Conservation (phyloP, 2,888 invertebrate genomes). For the Plagodis pulveraria region DNA sequence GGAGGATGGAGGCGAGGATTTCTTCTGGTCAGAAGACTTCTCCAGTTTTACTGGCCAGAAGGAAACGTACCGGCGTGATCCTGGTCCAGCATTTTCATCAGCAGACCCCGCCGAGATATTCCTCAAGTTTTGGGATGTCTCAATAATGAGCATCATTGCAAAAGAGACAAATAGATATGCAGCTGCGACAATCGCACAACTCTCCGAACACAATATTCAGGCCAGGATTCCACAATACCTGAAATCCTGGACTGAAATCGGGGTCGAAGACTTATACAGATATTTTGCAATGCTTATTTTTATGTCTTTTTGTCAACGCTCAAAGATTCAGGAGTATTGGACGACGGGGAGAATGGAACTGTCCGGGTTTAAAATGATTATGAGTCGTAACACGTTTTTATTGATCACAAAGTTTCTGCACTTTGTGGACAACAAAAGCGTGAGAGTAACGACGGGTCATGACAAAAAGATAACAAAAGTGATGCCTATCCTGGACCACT, state of each 20-base stretch:
- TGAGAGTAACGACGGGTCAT: not conserved
- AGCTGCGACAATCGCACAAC: conserved; percentile 21
- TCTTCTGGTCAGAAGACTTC: too few relatives aligned
- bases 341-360: conserved; percentile 23
- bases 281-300: not conserved
- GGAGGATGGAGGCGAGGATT: too few relatives aligned
- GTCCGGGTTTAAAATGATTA: conserved; percentile 21
- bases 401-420: conserved; percentile 29
- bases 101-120: conserved; percentile 11
- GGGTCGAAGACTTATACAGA: conserved; percentile 9
- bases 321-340: conserved; percentile 29
- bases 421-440: conserved; percentile 25
- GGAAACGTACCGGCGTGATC: too few relatives aligned
- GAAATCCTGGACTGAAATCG: conserved; percentile 25
- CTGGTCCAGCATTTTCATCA: not conserved
- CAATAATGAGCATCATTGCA: conserved; percentile 19
- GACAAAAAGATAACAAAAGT: conserved; percentile 29
- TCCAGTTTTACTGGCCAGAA: too few relatives aligned
- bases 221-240: conserved; percentile 14
- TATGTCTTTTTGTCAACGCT: conserved; percentile 2
- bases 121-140: conserved; percentile 17
- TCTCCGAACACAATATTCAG: conserved; percentile 19
- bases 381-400: conserved; percentile 20
- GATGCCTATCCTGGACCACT: conserved; percentile 18
- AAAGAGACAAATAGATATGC: conserved; percentile 29